phyloP scores from a whole-genome alignment of 2,797 vertebrate genomes.

The Siniperca undulata region DNA sequence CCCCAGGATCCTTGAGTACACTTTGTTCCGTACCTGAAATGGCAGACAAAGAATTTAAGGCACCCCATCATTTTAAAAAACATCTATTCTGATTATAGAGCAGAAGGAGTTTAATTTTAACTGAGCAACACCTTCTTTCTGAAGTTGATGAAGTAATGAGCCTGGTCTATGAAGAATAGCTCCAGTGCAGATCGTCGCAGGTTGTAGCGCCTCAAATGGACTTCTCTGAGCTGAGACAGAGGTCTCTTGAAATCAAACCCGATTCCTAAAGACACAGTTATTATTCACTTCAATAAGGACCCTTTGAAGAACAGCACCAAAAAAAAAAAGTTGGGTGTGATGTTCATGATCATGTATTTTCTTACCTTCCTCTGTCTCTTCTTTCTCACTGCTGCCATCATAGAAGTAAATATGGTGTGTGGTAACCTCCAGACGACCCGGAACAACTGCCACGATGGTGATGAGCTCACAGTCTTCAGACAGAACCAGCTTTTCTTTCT shows the following conservation, averaged over 20 bases:
- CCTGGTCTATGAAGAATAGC: slow-evolving; percentile 98
- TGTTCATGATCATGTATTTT: not conserved
- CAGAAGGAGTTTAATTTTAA: not conserved
- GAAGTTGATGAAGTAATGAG: slow-evolving; percentile 99
- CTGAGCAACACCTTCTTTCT: slow-evolving; percentile 86
- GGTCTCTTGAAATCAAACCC: slow-evolving; percentile 96
- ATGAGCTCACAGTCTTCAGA: slow-evolving; percentile 98
- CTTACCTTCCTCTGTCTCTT: slow-evolving; percentile 95
- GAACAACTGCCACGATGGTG: slow-evolving; percentile 92
- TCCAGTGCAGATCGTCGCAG: slow-evolving; percentile 95
- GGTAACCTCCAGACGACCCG: slow-evolving; percentile 94
- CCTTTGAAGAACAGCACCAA: not conserved
- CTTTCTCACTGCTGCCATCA: slow-evolving; percentile 92
- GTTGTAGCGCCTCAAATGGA: slow-evolving; percentile 97
- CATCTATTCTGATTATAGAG: not conserved
- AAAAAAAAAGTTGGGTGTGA: not conserved
- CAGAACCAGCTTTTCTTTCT: slow-evolving; percentile 95
- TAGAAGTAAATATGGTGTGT: slow-evolving; percentile 98
- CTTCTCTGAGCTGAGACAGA: slow-evolving; percentile 93
- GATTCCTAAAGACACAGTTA: slow-evolving; percentile 84
- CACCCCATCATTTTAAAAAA: not conserved
- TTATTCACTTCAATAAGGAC: slow-evolving; percentile 7
- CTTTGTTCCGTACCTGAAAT: slow-evolving; percentile 92
- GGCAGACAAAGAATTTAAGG: not conserved
- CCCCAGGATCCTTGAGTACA: slow-evolving; percentile 93